Evolutionary conservation across 2,113 vertebrate species (phyloP).

Genomic region (Pollachius pollachius): DNA sequence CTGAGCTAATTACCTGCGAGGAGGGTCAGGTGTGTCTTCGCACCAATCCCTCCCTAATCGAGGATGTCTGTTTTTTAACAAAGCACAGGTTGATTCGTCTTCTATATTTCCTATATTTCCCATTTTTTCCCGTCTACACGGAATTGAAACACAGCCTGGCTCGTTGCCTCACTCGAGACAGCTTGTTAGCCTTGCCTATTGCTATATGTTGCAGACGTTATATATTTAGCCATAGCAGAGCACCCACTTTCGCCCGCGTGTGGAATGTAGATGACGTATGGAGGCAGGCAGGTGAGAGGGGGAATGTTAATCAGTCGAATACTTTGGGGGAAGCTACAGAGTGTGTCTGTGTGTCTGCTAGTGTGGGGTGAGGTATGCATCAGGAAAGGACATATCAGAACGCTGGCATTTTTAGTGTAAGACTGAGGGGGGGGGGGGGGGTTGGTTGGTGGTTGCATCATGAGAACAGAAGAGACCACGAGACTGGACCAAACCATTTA

Average conservation of each 20-base stretch:
- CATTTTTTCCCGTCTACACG: no score
- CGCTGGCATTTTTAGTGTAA: neutral
- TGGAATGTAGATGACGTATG: slow-evolving; percentile 44
- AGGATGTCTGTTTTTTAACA: no score
- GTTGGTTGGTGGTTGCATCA: neutral
- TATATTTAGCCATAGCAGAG: slow-evolving; percentile 8
- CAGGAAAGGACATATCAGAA: no score
- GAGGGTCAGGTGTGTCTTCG: neutral
- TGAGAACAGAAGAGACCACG: slow-evolving; percentile 2
- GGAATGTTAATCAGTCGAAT: slow-evolving; percentile 51
- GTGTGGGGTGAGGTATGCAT: neutral
- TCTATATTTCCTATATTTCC: no score
- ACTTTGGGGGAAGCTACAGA: slow-evolving; percentile 22
- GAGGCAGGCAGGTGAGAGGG: slow-evolving; percentile 47
- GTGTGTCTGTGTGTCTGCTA: neutral
- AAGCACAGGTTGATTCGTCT: no score
- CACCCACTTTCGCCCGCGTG: slow-evolving; percentile 14
- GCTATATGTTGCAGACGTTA: slow-evolving; percentile 30
- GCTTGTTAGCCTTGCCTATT: slow-evolving; percentile 12
- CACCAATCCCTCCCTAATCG: no score
- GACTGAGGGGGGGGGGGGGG: slow-evolving; percentile 28
- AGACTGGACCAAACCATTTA: slow-evolving; percentile 30
- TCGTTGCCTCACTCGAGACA: slow-evolving; percentile 37
- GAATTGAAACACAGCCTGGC: neutral
- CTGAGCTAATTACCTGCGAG: slow-evolving; percentile 9